Percentiles rank a stretch among this genome's conserved stretches.
Evolutionary conservation across 1,140 invertebrate species (phyloP).

Genomic region (Megathymus violae): DNA sequence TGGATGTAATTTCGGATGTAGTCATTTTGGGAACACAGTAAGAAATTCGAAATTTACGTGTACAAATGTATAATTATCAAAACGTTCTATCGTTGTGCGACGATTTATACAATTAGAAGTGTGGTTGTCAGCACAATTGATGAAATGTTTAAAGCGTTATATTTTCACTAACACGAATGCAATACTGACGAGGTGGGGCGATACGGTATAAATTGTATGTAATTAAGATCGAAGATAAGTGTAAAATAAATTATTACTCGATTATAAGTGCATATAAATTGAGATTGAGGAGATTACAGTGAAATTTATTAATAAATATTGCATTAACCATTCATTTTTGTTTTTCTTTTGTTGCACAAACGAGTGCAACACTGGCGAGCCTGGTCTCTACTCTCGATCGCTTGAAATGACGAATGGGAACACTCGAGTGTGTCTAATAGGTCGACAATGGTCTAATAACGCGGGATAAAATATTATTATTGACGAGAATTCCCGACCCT

Average conservation of each 20-base stretch:
- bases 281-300: slow-evolving; percentile 78
- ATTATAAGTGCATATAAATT: slow-evolving; percentile 79
- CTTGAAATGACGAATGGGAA: slow-evolving; percentile 53
- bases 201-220: slow-evolving; percentile 60
- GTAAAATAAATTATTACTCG: slow-evolving; percentile 82
- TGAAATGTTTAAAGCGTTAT: slow-evolving; percentile 58
- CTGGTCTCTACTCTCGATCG: slow-evolving; percentile 9
- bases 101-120: slow-evolving; percentile 39
- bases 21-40: slow-evolving; percentile 45
- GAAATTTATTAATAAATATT: slow-evolving; percentile 83
- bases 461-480: slow-evolving; percentile 58
- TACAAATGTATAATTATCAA: slow-evolving; percentile 39
- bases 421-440: slow-evolving; percentile 58
- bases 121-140: slow-evolving; percentile 35
- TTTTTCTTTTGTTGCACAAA: slow-evolving; percentile 42
- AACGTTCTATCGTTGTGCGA: slow-evolving; percentile 36
- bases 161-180: slow-evolving; percentile 71
- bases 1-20: slow-evolving; percentile 41
- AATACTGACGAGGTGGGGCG: slow-evolving; percentile 68
- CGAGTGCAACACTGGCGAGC: slow-evolving; percentile 3
- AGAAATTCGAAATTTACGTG: slow-evolving; percentile 42
- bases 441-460: slow-evolving; percentile 58
- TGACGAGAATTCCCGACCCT: slow-evolving; percentile 9
- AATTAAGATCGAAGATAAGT: slow-evolving; percentile 67
- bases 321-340: slow-evolving; percentile 71